A percentile compares a stretch with the other conserved stretches of the same genome.
These are phyloP conservation scores for Ormyrus pomaceus DNA, from an alignment of 2,888 invertebrate species.

Conservation along the genomic window DNA sequence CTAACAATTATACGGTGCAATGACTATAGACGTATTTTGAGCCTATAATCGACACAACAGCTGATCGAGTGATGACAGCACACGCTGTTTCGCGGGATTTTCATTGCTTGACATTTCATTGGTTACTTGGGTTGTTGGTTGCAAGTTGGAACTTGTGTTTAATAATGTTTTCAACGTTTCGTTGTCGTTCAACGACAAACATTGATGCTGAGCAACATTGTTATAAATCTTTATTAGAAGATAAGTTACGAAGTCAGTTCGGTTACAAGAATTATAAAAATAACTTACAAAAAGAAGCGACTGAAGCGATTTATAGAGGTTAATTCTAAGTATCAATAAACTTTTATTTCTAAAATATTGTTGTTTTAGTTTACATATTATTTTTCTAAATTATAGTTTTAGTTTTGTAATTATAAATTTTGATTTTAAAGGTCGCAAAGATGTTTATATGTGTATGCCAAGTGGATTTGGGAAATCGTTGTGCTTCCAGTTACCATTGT, in stretches of 20 bases:
- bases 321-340: slow-evolving; percentile 62
- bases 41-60: no score
- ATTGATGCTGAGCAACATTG: no score
- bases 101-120: no score
- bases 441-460: slow-evolving; percentile 98
- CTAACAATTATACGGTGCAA: no score
- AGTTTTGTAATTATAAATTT: not conserved
- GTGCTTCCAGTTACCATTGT: slow-evolving; percentile 96
- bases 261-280: slow-evolving; percentile 88
- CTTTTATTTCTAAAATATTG: not conserved
- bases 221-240: not conserved
- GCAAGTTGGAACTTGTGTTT: no score
- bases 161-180: no score
- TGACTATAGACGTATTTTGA: no score
- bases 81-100: no score
- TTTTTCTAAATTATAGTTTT: not conserved
- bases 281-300: slow-evolving; percentile 86
- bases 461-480: slow-evolving; percentile 98
- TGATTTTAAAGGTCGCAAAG: slow-evolving; percentile 81
- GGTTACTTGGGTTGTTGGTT: no score
- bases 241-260: slow-evolving; percentile 80
- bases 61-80: no score
- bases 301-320: slow-evolving; percentile 85
- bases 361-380: not conserved
- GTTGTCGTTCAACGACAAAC: no score